Evolutionary conservation across 2,113 vertebrate genomes (phyloP).

Genomic region (Pogonocichla stellata): DNA sequence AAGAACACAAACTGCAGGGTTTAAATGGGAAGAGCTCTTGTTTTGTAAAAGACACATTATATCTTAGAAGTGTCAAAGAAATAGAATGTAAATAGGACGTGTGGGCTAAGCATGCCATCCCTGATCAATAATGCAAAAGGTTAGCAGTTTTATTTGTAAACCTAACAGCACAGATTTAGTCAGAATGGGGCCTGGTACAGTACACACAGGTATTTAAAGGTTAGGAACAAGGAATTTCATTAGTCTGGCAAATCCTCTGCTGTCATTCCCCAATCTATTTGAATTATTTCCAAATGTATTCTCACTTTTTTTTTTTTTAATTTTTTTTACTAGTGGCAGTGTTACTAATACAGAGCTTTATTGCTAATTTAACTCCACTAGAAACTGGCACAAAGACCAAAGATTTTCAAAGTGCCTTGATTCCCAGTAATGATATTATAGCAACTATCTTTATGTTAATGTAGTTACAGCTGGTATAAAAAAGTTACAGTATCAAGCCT

Average conservation of each 20-base stretch:
- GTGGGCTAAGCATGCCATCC: not conserved
- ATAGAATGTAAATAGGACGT: not conserved
- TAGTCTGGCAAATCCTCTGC: constrained; percentile 17
- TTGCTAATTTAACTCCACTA: not conserved
- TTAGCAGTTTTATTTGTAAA: constrained; percentile 43
- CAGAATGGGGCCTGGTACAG: not conserved
- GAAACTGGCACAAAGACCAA: not conserved
- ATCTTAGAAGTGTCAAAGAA: not conserved
- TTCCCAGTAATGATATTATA: not conserved
- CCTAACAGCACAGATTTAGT: not conserved
- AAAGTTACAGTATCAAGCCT: constrained; percentile 18
- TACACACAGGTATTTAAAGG: not conserved
- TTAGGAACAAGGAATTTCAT: constrained; percentile 20
- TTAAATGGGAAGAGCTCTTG: not conserved
- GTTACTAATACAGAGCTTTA: not conserved
- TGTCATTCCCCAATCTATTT: not conserved
- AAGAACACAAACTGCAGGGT: not conserved
- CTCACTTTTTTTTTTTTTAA: not conserved
- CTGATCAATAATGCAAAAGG: constrained; percentile 59
- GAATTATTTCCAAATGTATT: constrained; percentile 7
- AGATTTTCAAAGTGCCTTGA: not conserved
- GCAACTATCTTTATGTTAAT: constrained; percentile 4
- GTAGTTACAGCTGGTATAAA: not conserved
- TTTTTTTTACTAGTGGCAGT: not conserved
- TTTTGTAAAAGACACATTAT: not conserved